phyloP scores from a whole-genome alignment of 2,888 invertebrate species.

The Dyspetes luteomarginatus region DNA sequence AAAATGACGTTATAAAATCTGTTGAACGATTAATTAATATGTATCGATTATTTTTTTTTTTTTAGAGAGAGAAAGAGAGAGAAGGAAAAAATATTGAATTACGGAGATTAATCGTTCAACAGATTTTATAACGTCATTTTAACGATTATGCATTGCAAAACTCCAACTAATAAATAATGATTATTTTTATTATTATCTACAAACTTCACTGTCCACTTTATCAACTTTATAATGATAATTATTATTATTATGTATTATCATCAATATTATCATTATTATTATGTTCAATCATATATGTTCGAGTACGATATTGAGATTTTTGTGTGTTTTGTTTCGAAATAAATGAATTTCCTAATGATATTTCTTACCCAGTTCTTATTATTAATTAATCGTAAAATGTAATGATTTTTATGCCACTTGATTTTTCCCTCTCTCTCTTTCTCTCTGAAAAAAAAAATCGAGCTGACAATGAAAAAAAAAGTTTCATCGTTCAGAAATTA shows the following conservation, averaged over 20 bases:
- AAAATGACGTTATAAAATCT: conserved; percentile 53
- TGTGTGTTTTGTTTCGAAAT: conserved; percentile 43
- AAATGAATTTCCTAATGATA: conserved; percentile 41
- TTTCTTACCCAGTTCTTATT: conserved; percentile 13
- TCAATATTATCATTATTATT: conserved; percentile 41
- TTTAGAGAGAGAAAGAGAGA: too few relatives aligned
- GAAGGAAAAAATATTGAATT: too few relatives aligned
- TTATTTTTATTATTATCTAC: conserved; percentile 54
- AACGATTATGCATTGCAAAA: conserved; percentile 2
- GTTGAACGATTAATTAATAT: conserved; percentile 29
- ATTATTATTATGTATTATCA: conserved; percentile 24
- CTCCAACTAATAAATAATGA: not conserved
- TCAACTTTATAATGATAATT: conserved; percentile 2
- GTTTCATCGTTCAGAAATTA: too few relatives aligned
- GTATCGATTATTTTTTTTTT: too few relatives aligned
- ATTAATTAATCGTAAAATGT: too few relatives aligned
- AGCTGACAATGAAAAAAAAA: too few relatives aligned
- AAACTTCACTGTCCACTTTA: conserved; percentile 7
- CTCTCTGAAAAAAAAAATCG: too few relatives aligned
- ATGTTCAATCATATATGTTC: conserved; percentile 9
- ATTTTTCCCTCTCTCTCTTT: too few relatives aligned
- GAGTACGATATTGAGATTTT: not conserved
- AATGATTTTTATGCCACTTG: too few relatives aligned
- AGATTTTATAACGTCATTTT: conserved; percentile 53
- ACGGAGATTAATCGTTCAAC: conserved; percentile 25